A percentile compares a stretch with the other conserved stretches of the same genome.
phyloP scores from a whole-genome alignment of 2,797 vertebrate species.

The Astyanax mexicanus region DNA sequence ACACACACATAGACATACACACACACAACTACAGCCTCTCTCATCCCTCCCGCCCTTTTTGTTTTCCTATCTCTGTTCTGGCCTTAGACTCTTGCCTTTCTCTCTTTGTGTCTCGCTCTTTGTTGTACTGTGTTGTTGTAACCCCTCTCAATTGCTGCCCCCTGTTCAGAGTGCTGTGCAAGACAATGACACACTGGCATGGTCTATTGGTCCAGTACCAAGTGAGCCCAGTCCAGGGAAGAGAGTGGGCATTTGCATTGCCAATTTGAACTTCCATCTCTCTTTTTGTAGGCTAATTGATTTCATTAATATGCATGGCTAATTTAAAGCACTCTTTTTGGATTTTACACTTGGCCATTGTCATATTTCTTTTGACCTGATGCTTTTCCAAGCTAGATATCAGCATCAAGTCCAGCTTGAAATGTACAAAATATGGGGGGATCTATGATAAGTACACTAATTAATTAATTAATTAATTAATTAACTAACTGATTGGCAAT shows the following conservation, averaged over 20 bases:
- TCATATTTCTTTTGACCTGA: constrained; percentile 59
- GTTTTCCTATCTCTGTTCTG: background rate
- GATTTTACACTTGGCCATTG: constrained; percentile 12
- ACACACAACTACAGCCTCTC: constrained; percentile 1
- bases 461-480: too few relatives aligned
- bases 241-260: constrained; percentile 24
- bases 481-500: constrained; percentile 60
- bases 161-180: background rate
- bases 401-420: constrained; percentile 64
- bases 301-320: constrained; percentile 47
- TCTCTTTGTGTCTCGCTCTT: constrained; percentile 3
- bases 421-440: constrained; percentile 56
- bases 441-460: constrained; percentile 72
- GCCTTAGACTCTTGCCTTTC: background rate
- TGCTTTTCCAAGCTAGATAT: constrained; percentile 67
- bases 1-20: background rate
- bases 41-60: background rate
- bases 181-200: constrained; percentile 8
- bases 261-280: constrained; percentile 33
- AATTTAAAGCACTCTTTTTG: constrained; percentile 47
- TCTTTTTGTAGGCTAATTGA: constrained; percentile 46
- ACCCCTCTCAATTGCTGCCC: background rate
- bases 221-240: constrained; percentile 24
- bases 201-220: background rate
- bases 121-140: background rate